Evolutionary conservation across 2,888 invertebrate species (phyloP), one percentile per base, ranked within the genome.

Genomic region (Andrena flavipes): DNA sequence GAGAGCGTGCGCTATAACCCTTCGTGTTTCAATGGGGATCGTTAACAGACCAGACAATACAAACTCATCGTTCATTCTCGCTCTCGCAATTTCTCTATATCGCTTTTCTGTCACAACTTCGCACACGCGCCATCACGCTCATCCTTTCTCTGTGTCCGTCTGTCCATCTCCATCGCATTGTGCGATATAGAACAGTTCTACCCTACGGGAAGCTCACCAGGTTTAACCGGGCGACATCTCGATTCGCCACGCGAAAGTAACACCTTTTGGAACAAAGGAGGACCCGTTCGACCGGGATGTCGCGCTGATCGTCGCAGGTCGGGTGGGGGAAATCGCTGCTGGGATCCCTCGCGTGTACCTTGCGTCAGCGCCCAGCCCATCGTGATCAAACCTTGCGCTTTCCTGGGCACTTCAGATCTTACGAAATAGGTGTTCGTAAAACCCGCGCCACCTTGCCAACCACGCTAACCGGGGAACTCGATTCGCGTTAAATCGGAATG

Each of bases 81-180:
- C 10, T 16, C 67, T 48, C 49, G 5, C 60, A 56, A 62, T 49
- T 56, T 42, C 13, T 30, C 13, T n/a, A 7, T n/a, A 48, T 54
- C 23, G 29, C 7, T 13, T 33, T 23, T 20, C n/a, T 63, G 35
- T 73, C 51, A 26, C 56, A 68, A 65, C 63, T 63, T 54, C 60
- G 29, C 76, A 78, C 42, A 51, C 82, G 56, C 48, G 16, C 42
- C 65, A 30, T 48, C 74, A 69, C 76, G 62, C 69, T 75, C 73
- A 71, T 71, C 75, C 64, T 48, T 48, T 33, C 60, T 80, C 88
- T 79, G 84, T 90, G 90, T 91, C 90, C 91, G 90, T 91, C 91
- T 90, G 90, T 91, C 86, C 87, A 90, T 89, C 90, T 87, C 83
- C 74, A 84, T 84, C 78, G 68, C 75, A 80, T 80, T 62, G 60